phyloP scores from a whole-genome alignment of 1,140 invertebrate species.

The Choristoneura fumiferana region DNA sequence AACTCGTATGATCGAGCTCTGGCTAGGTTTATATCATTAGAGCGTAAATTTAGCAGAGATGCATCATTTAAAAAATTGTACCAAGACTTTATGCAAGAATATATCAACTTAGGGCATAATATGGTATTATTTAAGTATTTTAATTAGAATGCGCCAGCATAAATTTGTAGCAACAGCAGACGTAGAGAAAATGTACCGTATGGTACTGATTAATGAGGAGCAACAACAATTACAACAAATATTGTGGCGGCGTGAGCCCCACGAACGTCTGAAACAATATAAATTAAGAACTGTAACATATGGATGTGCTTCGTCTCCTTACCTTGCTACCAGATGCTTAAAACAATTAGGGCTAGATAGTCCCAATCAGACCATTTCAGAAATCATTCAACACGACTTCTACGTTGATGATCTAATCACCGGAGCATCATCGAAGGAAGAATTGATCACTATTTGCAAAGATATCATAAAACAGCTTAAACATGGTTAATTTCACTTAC shows the following conservation, averaged over 20 bases:
- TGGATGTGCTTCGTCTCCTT: slow-evolving; percentile 19
- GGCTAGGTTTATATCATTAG: neutral
- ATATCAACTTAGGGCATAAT: neutral
- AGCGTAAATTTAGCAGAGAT: neutral
- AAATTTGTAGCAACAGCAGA: slow-evolving; percentile 37
- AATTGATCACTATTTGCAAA: slow-evolving; percentile 8
- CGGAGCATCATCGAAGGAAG: neutral
- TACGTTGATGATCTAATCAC: slow-evolving; percentile 17
- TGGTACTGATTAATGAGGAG: slow-evolving; percentile 27
- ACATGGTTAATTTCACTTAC: slow-evolving; percentile 7
- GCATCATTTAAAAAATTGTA: neutral
- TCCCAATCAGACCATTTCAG: neutral
- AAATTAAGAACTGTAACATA: slow-evolving; percentile 20
- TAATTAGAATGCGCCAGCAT: slow-evolving; percentile 41
- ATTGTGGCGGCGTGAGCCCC: slow-evolving; percentile 30
- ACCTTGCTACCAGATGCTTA: slow-evolving; percentile 17
- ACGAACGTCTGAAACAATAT: neutral
- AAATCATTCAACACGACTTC: slow-evolving; percentile 11
- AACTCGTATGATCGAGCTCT: neutral
- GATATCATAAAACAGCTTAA: slow-evolving; percentile 6
- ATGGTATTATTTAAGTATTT: slow-evolving; percentile 28
- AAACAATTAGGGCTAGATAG: slow-evolving; percentile 14
- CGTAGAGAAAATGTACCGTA: slow-evolving; percentile 42
- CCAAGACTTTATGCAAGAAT: neutral
- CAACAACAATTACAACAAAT: slow-evolving; percentile 40